A percentile compares a stretch with the other conserved stretches of the same genome.
These are phyloP conservation scores for Heterodera schachtii DNA, from an alignment of 1,140 invertebrate genomes.

Conservation along the genomic window DNA sequence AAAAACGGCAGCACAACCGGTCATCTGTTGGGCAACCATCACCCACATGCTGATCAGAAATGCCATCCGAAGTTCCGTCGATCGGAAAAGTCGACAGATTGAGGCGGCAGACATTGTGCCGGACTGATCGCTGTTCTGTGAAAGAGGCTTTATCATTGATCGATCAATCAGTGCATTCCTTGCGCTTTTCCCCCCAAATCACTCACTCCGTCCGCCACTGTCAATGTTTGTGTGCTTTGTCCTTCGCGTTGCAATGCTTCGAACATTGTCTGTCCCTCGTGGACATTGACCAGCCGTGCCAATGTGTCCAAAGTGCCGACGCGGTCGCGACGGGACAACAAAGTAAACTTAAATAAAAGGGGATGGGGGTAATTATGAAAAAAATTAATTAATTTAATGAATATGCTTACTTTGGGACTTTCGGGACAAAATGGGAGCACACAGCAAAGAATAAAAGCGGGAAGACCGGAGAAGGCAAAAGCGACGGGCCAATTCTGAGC, in stretches of 20 bases:
- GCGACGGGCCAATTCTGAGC: constrained; percentile 54
- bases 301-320: constrained; percentile 39
- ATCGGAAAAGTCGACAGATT: constrained; percentile 51
- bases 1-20: constrained; percentile 62
- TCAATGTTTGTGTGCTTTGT: not conserved
- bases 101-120: constrained; percentile 14
- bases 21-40: constrained; percentile 64
- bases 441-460: constrained; percentile 62
- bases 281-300: constrained; percentile 40
- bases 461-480: constrained; percentile 61
- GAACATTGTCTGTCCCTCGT: constrained; percentile 49
- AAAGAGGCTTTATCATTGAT: not conserved
- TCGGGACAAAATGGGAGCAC: constrained; percentile 68
- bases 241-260: constrained; percentile 30
- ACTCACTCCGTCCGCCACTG: not conserved
- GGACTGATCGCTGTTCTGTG: not conserved
- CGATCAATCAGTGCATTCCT: not conserved
- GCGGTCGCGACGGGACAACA: constrained; percentile 37
- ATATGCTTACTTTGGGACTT: constrained; percentile 67
- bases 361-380: constrained; percentile 2
- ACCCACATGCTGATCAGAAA: constrained; percentile 52
- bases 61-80: constrained; percentile 47
- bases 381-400: constrained; percentile 22
- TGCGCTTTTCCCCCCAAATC: not conserved
- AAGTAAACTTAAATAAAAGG: constrained; percentile 8